A percentile compares a stretch with the other conserved stretches of the same genome.
phyloP scores from a whole-genome alignment of 2,888 invertebrate species.

The Ophion slaviceki region DNA sequence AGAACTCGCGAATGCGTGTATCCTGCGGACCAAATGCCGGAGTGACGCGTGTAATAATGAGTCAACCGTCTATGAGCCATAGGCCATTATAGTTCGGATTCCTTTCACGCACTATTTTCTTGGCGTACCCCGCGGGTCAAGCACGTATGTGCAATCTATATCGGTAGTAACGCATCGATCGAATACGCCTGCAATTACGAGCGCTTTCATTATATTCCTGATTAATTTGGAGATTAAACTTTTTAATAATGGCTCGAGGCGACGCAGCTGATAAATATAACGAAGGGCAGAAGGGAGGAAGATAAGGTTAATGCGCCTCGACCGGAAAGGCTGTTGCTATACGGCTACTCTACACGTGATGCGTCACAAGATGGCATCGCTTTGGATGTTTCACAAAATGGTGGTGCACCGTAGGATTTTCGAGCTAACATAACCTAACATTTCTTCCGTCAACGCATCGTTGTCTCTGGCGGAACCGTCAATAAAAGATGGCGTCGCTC shows the following conservation, averaged over 20 bases:
- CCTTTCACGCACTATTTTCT: not conserved
- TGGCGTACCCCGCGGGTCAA: not conserved
- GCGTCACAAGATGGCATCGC: slow-evolving; percentile 15
- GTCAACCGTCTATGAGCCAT: slow-evolving; percentile 12
- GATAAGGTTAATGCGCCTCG: slow-evolving; percentile 1
- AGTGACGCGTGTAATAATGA: slow-evolving; percentile 33
- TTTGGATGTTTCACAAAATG: not conserved
- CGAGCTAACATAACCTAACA: not conserved
- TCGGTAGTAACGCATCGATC: slow-evolving; percentile 32
- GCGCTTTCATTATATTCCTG: slow-evolving; percentile 46
- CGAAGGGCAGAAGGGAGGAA: not conserved
- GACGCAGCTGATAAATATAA: slow-evolving; percentile 39
- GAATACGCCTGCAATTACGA: slow-evolving; percentile 43
- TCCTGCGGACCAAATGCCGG: slow-evolving; percentile 19
- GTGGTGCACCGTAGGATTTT: not conserved
- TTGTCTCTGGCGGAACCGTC: not conserved
- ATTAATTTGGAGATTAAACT: slow-evolving; percentile 59
- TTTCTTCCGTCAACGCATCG: not conserved
- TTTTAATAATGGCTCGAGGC: slow-evolving; percentile 23
- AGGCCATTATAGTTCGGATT: slow-evolving; percentile 1
- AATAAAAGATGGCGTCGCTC: not conserved
- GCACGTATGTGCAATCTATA: slow-evolving; percentile 9
- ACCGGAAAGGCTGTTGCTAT: slow-evolving; percentile 6
- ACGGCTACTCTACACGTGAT: not conserved
- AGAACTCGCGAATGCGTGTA: slow-evolving; percentile 27